A percentile compares a stretch with the other conserved stretches of the same genome.
Evolutionary conservation across 2,888 invertebrate species (phyloP).

Genomic region (Drosophila nr. medialis): DNA sequence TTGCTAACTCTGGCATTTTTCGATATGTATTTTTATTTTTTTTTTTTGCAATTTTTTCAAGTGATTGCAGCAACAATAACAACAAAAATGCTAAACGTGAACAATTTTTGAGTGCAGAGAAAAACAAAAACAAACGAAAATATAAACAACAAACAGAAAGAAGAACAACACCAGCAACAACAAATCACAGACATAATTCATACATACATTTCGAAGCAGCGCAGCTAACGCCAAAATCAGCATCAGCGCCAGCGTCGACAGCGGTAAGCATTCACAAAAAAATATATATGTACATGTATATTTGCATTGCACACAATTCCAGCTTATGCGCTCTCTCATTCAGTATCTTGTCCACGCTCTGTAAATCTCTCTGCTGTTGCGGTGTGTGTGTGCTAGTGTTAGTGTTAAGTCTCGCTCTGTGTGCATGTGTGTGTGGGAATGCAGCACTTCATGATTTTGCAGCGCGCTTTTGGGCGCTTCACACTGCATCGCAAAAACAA

Average conservation of each 20-base stretch:
- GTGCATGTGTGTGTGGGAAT: slow-evolving; percentile 24
- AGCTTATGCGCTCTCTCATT: slow-evolving; percentile 25
- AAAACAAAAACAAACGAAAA: slow-evolving; percentile 36
- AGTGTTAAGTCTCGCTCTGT: slow-evolving; percentile 23
- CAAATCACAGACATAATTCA: slow-evolving; percentile 28
- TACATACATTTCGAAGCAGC: slow-evolving; percentile 17
- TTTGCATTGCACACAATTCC: slow-evolving; percentile 47
- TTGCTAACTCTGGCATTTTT: slow-evolving; percentile 17
- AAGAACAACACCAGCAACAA: slow-evolving; percentile 35
- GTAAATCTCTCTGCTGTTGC: slow-evolving; percentile 12
- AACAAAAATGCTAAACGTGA: slow-evolving; percentile 32
- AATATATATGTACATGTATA: slow-evolving; percentile 1
- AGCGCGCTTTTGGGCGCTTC: slow-evolving; percentile 60
- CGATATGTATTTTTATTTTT: slow-evolving; percentile 4
- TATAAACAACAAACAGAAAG: slow-evolving; percentile 18
- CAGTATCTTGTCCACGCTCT: slow-evolving; percentile 6
- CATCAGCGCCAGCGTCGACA: slow-evolving; percentile 29
- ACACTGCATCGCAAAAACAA: slow-evolving; percentile 31
- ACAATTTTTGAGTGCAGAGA: slow-evolving; percentile 42
- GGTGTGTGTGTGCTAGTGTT: slow-evolving; percentile 20
- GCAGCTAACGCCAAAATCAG: slow-evolving; percentile 29
- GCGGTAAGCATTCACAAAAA: slow-evolving; percentile 44
- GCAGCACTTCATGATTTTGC: slow-evolving; percentile 50
- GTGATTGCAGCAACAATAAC: slow-evolving; percentile 34
- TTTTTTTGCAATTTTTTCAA: slow-evolving; percentile 53